Base-by-base conservation (phyloP, 2,888 invertebrate species). In the Melolontha melolontha region DNA sequence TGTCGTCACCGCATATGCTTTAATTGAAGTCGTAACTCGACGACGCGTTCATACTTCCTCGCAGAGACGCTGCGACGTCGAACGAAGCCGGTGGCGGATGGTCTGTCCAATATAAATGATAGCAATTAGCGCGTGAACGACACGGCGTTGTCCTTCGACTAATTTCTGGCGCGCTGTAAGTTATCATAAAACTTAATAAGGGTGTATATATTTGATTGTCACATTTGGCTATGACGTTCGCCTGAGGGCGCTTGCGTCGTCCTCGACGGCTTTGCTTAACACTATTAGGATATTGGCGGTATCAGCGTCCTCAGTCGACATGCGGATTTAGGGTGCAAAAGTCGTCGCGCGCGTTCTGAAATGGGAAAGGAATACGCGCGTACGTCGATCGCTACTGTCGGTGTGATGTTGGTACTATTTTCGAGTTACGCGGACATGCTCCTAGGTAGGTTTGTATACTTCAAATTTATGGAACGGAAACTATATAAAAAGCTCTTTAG, bases 341-440 rank as follows among this genome's bases (percentile, higher is more conserved):
- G 64, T 57, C 42, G 57, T 57, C 57, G 57, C 57, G 57, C 42
- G 22, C 52, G 57, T 17, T 63, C 50, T 41, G 34, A 51, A 49
- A 78, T 78, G 78, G 78, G 74, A 70, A 73, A 74, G 69, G 73
- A 74, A 75, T 72, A 75, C 74, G 77, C 75, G 75, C 74, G 76
- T 72, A 73, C 70, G 66, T 65, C 67, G 67, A 71, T 70, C 75
- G 75, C 73, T 52, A 71, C 74, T 71, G 67, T 75, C 40, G 67
- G 75, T 57, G 72, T 74, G 67, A 73, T 75, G 71, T 67, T 74
- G 12, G 70, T 74, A 39, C 64, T 75, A 41, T 65, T 74, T 54
- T 70, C 75, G 5, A 72, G 73, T 12, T 71, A 74, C 7, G 77
- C 75, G 62, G 77, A 78, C 57, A 42, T 57, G 57, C 57, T 57